These are phyloP conservation scores for Lapara coniferarum DNA, from an alignment of 2,888 invertebrate genomes.

Conservation along the genomic window DNA sequence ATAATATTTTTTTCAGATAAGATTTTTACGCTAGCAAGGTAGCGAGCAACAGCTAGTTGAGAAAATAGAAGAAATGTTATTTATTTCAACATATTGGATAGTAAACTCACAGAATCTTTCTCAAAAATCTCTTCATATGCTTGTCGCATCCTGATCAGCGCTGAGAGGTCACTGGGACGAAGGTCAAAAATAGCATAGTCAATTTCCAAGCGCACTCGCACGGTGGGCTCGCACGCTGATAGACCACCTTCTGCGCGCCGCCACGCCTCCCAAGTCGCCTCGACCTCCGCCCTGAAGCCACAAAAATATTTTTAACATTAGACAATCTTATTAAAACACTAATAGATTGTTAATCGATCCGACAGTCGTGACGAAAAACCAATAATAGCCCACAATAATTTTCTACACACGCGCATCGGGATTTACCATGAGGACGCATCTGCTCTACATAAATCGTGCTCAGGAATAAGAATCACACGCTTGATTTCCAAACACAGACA, in stretches of 20 bases:
- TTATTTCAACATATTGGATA: neutral
- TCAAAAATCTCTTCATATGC: slow-evolving; percentile 21
- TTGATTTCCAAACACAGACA: too few species aligned
- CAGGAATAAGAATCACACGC: too few species aligned
- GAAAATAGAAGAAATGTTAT: too few species aligned
- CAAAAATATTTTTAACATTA: neutral
- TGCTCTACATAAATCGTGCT: too few species aligned
- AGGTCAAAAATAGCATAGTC: slow-evolving; percentile 58
- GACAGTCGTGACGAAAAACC: too few species aligned
- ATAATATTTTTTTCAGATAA: too few species aligned
- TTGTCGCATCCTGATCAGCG: slow-evolving; percentile 37
- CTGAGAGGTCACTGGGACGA: slow-evolving; percentile 56
- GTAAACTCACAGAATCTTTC: neutral
- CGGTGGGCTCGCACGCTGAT: slow-evolving; percentile 47
- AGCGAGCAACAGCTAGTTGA: too few species aligned
- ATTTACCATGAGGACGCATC: too few species aligned
- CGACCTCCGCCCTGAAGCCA: slow-evolving; percentile 49
- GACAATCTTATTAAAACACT: too few species aligned
- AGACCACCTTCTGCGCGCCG: slow-evolving; percentile 55
- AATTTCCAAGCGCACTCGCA: slow-evolving; percentile 52
- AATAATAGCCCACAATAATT: neutral
- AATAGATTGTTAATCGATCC: too few species aligned
- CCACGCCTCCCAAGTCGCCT: slow-evolving; percentile 70
- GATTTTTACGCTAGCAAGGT: too few species aligned
- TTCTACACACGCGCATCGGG: too few species aligned